Conservation (phyloP, 2,113 vertebrate species). For the Pollimyrus isidori region DNA sequence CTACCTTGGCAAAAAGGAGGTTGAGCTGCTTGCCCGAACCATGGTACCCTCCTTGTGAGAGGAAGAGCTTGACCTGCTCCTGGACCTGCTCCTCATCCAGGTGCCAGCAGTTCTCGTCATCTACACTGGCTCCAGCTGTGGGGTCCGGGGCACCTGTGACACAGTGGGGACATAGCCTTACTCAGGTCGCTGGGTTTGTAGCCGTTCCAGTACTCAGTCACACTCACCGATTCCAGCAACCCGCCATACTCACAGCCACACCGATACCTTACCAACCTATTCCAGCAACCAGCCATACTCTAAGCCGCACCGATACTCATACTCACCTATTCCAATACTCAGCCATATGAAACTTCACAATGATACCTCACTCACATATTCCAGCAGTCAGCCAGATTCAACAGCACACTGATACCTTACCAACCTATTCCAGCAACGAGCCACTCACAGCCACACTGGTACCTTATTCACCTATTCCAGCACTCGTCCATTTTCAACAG, state of each 20-base stretch:
- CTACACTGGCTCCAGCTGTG: constrained; percentile 90
- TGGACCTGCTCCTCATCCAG: constrained; percentile 96
- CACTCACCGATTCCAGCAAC: neutral
- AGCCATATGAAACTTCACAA: neutral
- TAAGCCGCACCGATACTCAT: neutral
- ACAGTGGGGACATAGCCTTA: constrained; percentile 17
- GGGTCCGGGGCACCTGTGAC: constrained; percentile 88
- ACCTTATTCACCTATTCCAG: neutral
- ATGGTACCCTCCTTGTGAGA: constrained; percentile 95
- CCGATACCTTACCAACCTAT: neutral
- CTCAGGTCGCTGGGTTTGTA: neutral
- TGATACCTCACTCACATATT: neutral
- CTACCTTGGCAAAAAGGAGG: constrained; percentile 95
- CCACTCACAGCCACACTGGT: neutral
- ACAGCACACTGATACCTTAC: neutral
- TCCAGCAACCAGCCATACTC: neutral
- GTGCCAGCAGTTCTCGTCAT: constrained; percentile 98
- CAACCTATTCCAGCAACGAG: neutral
- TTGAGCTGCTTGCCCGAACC: constrained; percentile 97
- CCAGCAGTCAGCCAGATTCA: neutral
- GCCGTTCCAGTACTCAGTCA: neutral
- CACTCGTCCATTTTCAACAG: neutral
- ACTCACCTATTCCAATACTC: neutral
- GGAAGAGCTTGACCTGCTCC: constrained; percentile 95
- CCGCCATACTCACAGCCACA: too few relatives aligned